Evolutionary conservation across 2,888 invertebrate species (phyloP), one percentile per base, ranked within the genome.

Genomic region (Trimorus sp.): DNA sequence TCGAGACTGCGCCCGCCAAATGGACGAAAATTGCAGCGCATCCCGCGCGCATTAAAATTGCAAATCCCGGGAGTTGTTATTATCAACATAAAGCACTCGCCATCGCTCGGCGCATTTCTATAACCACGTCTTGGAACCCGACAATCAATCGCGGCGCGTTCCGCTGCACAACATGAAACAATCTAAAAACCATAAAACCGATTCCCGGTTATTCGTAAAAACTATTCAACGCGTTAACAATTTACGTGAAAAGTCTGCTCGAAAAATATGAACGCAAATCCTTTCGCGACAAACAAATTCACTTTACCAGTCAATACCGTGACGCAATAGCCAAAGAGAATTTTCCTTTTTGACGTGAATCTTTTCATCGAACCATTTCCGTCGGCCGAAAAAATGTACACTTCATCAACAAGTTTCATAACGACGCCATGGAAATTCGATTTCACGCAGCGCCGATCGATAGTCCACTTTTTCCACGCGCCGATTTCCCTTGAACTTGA

Each of bases 391-490:
- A 51, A 45, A 56, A 37, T 48, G 36, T 53, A 66, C 45, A 56
- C 42, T 45, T 56, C 45, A 37, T 56, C 45, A 68, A 45, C 68
- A 56, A 45, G 40, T 53, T 42, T 54, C 26, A 66, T 45, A 69
- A 69, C 37, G 58, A 36, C 58, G 58, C 38, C 48, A 16, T 36
- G 38, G 37, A 48, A 69, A 49, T 12, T 15, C 58, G 58, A 58
- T 49, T 58, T 69, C 15, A 49, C 15, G n/a, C 14, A 9, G 54
- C 26, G 56, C 15, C 42, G 66, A 54, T 56, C 36, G 45, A 37
- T 11, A 45, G 42, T 56, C 68, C 26, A 36, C 38, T 58, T 58
- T n/a, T 38, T 37, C n/a, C 38, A 3, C 7, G 3, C 15, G 1
- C 7, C 49, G 40, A 59, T 59, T 59, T 51, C 15, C 63, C 6